phyloP scores from a whole-genome alignment of 2,113 vertebrate genomes.

The Micronycteris hirsuta region DNA sequence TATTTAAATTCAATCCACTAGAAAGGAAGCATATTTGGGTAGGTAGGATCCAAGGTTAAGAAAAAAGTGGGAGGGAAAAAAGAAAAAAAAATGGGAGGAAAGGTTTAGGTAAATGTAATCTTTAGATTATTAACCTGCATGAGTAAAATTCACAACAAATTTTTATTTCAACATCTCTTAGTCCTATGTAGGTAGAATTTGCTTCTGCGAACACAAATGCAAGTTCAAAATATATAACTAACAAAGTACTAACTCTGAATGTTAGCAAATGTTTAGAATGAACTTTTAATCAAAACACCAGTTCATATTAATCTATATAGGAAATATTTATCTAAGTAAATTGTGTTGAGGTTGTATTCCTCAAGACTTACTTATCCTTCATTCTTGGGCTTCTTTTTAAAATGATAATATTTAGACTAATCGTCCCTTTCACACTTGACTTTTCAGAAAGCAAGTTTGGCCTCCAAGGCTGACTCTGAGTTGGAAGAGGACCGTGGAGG shows the following conservation, averaged over 20 bases:
- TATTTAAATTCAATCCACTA: not conserved
- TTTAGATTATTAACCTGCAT: not conserved
- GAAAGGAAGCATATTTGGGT: not conserved
- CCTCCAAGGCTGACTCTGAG: not conserved
- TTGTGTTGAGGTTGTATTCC: not conserved
- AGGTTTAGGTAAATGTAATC: not conserved
- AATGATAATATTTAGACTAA: not conserved
- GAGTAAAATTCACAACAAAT: not conserved
- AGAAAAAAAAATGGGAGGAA: not conserved
- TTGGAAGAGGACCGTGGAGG: not conserved
- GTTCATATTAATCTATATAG: not conserved
- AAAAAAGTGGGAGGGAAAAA: not conserved
- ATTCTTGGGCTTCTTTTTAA: not conserved
- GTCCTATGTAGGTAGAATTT: not conserved
- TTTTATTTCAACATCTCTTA: not conserved
- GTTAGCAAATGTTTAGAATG: conserved; percentile 41
- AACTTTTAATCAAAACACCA: conserved; percentile 31
- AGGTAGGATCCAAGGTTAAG: not conserved
- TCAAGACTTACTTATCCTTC: not conserved
- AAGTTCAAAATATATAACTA: conserved; percentile 5
- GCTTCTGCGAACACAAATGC: not conserved
- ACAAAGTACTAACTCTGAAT: not conserved
- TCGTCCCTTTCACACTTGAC: not conserved
- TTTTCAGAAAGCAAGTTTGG: not conserved
- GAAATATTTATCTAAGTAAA: not conserved